phyloP scores from a whole-genome alignment of 2,797 vertebrate species.

The Galago senegalensis region DNA sequence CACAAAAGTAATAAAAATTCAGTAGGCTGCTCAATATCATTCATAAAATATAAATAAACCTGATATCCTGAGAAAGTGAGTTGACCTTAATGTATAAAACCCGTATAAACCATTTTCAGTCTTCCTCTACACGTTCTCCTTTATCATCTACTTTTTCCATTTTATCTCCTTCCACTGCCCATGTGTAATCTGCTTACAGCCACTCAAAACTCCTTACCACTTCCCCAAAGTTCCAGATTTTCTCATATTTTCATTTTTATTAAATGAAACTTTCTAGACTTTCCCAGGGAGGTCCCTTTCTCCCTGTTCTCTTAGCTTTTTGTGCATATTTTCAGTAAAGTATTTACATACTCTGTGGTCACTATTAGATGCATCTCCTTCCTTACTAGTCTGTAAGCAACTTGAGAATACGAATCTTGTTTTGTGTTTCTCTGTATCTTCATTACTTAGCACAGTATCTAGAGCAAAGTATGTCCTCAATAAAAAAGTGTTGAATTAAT shows the following conservation, averaged over 20 bases:
- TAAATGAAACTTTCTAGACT: slow-evolving; percentile 18
- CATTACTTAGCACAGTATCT: slow-evolving; percentile 30
- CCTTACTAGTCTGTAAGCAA: neutral
- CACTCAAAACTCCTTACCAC: neutral
- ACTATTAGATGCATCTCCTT: neutral
- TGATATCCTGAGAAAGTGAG: neutral
- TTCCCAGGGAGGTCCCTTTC: neutral
- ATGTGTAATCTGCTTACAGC: neutral
- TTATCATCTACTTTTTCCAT: neutral
- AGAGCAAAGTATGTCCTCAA: slow-evolving; percentile 25
- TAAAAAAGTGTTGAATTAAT: slow-evolving; percentile 3
- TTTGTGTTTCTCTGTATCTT: slow-evolving; percentile 23
- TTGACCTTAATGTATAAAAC: neutral
- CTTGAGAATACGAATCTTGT: neutral
- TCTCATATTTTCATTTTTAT: neutral
- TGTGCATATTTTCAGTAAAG: neutral
- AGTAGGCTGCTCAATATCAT: neutral
- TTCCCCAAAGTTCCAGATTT: slow-evolving; percentile 3
- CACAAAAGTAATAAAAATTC: slow-evolving; percentile 3
- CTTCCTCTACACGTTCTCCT: neutral
- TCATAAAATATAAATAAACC: slow-evolving; percentile 22
- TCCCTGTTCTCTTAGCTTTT: neutral
- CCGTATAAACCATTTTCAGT: neutral
- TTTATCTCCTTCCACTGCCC: neutral
- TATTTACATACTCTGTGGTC: neutral